Percentiles rank a stretch among this genome's conserved stretches.
Evolutionary conservation across 2,113 vertebrate species (phyloP).

Genomic region (Bufo bufo): DNA sequence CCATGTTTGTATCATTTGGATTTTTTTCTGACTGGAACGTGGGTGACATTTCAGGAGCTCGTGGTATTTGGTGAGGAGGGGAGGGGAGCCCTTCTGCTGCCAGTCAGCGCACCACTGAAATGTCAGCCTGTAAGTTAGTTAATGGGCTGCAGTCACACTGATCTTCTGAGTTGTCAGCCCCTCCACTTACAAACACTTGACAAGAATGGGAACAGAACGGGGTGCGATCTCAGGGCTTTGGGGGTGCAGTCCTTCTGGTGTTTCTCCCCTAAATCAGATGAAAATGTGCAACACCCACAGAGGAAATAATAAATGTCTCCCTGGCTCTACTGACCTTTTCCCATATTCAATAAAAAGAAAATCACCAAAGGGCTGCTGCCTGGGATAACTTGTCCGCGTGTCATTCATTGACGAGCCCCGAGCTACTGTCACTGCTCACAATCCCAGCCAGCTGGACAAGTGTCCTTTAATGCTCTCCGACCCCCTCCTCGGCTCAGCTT

Average conservation of each 20-base stretch:
- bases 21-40: background rate
- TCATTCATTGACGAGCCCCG: background rate
- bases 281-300: background rate
- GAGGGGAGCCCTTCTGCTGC: background rate
- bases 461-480: conserved; percentile 9
- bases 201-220: background rate
- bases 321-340: conserved; percentile 51
- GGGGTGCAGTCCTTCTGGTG: background rate
- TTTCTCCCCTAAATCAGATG: background rate
- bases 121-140: conserved; percentile 48
- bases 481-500: background rate
- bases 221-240: background rate
- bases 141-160: conserved; percentile 18
- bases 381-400: background rate
- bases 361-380: background rate
- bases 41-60: conserved; percentile 35
- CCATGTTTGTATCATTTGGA: conserved; percentile 4
- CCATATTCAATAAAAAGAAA: conserved; percentile 31
- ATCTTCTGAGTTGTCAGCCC: conserved; percentile 11
- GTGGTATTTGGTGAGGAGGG: background rate
- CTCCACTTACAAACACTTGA: background rate
- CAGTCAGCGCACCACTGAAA: conserved; percentile 5
- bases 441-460: conserved; percentile 3
- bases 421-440: background rate
- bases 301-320: background rate